Evolutionary conservation across 2,888 invertebrate genomes (phyloP), one percentile per base, ranked within the genome.

Genomic region (Mechanitis mazaeus): DNA sequence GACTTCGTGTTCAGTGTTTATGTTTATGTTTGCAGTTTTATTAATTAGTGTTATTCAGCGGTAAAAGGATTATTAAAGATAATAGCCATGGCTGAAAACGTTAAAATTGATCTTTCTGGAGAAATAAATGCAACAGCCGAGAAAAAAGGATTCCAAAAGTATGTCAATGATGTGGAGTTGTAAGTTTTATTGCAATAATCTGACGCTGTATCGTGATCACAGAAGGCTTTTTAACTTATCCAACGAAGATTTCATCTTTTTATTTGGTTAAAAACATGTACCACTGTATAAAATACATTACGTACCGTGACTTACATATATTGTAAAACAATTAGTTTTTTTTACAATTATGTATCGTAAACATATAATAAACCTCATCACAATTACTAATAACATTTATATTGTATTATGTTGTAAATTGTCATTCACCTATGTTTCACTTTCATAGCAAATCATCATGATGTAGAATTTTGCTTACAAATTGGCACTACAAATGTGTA

Each of bases 81-180:
- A 50, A 42, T n/a, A 55, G 33, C 70, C 67, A 91, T 91, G 90
- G 79, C 87, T 60, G 90, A 90, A 72, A 86, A 83, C 66, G 86
- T 91, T 42, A 87, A 86, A 67, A 86, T 91, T 63, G 90, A 91
- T 73, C 74, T 91, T 61, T 83, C 89, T 3, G 90, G 91, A 60
- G 90, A 91, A 80, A 90, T 91, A 42, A 84, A 81, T 73, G 81
- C 90, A 20, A 78, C 85, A 12, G 70, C 79, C 6, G 87, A 89
- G 72, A 89, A 87, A 69, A 85, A 79, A 76, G 88, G 89, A 66
- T 86, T 90, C 60, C 87, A 87, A 84, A 90, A 91, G 91, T 91
- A 90, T 85, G 90, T 90, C 74, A 84, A 83, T 85, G 83, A 88
- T 78, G 73, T 87, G 78, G 89, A 90, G 81, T 76, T 85, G 89